phyloP scores from a whole-genome alignment of 2,113 vertebrate genomes.

The Daboia siamensis region DNA sequence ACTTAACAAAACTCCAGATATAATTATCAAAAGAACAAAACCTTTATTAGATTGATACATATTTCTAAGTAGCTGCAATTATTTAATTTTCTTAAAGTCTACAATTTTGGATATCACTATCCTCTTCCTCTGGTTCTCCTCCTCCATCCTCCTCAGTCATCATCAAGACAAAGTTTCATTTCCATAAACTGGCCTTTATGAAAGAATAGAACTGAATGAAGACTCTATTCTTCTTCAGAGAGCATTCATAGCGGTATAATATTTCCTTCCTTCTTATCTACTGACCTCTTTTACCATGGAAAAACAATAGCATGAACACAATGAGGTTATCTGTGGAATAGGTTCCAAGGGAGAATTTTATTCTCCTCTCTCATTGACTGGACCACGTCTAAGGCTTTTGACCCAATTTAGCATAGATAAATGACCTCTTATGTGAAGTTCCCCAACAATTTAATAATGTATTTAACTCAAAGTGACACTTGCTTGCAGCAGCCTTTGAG shows the following conservation, averaged over 20 bases:
- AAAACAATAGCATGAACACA: slow-evolving; percentile 62
- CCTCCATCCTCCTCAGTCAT: not conserved
- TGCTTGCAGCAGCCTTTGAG: slow-evolving; percentile 90
- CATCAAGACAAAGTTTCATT: not conserved
- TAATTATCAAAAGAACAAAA: not conserved
- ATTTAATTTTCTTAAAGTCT: not conserved
- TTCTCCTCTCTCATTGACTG: slow-evolving; percentile 73
- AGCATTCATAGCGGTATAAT: not conserved
- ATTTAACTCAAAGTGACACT: slow-evolving; percentile 96
- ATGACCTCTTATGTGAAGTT: slow-evolving; percentile 86
- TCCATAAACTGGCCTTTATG: not conserved
- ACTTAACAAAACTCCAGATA: not conserved
- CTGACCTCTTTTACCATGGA: slow-evolving; percentile 34
- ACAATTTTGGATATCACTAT: not conserved
- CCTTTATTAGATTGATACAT: not conserved
- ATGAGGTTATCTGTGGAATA: slow-evolving; percentile 61
- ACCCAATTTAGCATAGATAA: slow-evolving; percentile 95
- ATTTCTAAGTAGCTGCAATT: not conserved
- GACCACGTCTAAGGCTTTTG: slow-evolving; percentile 79
- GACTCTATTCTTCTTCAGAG: not conserved
- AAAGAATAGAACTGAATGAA: not conserved
- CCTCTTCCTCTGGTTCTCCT: too few relatives aligned
- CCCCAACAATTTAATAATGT: slow-evolving; percentile 82
- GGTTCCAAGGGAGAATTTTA: slow-evolving; percentile 69
- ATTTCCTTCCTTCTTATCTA: slow-evolving; percentile 20